Base-by-base conservation (phyloP, 2,113 vertebrate genomes). In the Isichthys henryi region DNA sequence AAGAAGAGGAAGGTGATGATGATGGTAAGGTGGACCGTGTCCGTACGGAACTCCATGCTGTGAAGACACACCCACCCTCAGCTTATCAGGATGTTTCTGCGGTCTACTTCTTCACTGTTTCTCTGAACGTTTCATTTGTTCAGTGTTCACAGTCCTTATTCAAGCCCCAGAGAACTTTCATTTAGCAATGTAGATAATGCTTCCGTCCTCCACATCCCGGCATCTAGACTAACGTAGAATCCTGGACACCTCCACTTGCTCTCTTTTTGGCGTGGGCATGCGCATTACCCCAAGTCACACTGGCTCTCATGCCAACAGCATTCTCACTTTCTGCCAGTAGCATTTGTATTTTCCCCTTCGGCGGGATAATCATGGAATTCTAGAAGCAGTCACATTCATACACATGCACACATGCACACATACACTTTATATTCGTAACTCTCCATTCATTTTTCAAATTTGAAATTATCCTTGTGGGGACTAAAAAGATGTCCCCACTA, bases 171-270 rank as follows among this genome's bases (percentile, higher is more conserved):
- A n/a, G 23, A 8, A 23, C 19, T 7, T 23, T 23, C 21, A 58
- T 66, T 58, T 58, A 58, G 53, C 53, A 58, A 21, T 91, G 91
- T 93, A 58, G 45, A 5, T 43, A 3, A 74, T 89, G 88, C 62
- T 93, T 94, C 89, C 91, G 89, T 88, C 93, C 89, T 92, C 92
- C 93, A 93, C 94, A 93, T 91, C 94, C 92, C 87, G 92, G 91
- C 91, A 94, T 91, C 84, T 90, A 92, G 90, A 91, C 91, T 94
- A 39, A 92, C 92, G 93, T 94, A 5, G 9, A 58, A 21, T 52
- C 87, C 45, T 27, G 62, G 39, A 8, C 7, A 0, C 19, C 15
- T 39, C 77, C 43, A 82, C 13, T 43, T 7, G 0, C 27, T 45
- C 2, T 3, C 35, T 10, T 82, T 2, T 21, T 45, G 19, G 6